These are phyloP conservation scores for Mormoops blainvillei DNA, from an alignment of 2,113 vertebrate genomes.

Conservation along the genomic window DNA sequence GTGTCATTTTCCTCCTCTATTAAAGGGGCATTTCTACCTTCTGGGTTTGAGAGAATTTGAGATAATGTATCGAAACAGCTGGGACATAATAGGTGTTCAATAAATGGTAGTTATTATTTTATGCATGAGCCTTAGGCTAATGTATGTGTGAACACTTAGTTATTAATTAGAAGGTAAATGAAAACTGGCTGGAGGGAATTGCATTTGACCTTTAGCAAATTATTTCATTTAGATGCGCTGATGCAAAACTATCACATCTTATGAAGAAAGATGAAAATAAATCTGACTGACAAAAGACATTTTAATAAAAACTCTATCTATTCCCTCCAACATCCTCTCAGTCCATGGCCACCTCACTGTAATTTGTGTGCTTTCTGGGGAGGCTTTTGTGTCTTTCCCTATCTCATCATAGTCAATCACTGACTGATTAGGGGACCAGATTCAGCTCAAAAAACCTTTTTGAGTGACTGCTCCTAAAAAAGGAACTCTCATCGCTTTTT, in stretches of 20 bases:
- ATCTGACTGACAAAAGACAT: slow-evolving; percentile 62
- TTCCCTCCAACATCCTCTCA: neutral
- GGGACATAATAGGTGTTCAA: slow-evolving; percentile 67
- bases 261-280: slow-evolving; percentile 64
- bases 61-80: slow-evolving; percentile 46
- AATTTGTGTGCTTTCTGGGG: neutral
- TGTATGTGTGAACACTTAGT: slow-evolving; percentile 62
- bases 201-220: slow-evolving; percentile 71
- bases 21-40: slow-evolving; percentile 13
- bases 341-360: neutral
- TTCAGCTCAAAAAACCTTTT: neutral
- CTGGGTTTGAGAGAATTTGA: slow-evolving; percentile 27
- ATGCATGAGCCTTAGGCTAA: slow-evolving; percentile 57
- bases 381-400: neutral
- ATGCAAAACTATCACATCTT: slow-evolving; percentile 68
- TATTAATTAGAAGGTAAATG: slow-evolving; percentile 75
- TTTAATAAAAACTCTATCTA: slow-evolving; percentile 68
- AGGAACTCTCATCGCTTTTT: neutral
- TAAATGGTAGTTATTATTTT: slow-evolving; percentile 57
- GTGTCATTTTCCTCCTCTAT: slow-evolving; percentile 14
- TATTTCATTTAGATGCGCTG: slow-evolving; percentile 66
- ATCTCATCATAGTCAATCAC: slow-evolving; percentile 5
- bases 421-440: neutral
- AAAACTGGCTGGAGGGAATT: slow-evolving; percentile 70
- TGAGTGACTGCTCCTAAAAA: neutral